These are phyloP conservation scores for Julus scanicus DNA, from an alignment of 2,888 invertebrate genomes.

Conservation along the genomic window DNA sequence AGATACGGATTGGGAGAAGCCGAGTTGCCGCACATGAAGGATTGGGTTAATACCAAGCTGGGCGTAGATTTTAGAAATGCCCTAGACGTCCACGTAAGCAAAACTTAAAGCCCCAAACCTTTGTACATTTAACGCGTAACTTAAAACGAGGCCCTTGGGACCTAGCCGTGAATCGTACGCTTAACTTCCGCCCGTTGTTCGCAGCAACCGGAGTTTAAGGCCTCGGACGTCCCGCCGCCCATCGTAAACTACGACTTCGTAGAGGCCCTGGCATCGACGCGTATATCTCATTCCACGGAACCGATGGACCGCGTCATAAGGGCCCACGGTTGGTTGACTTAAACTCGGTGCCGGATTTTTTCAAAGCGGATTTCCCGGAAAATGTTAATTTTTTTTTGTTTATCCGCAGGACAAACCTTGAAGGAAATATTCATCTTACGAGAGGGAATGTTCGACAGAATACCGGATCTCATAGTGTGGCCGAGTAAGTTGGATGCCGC, in stretches of 20 bases:
- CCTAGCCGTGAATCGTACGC: neutral
- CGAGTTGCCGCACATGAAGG: slow-evolving; percentile 79
- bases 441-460: slow-evolving; percentile 77
- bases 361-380: neutral
- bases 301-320: slow-evolving; percentile 87
- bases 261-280: slow-evolving; percentile 70
- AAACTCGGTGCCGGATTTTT: too few species aligned
- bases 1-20: slow-evolving; percentile 83
- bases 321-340: slow-evolving; percentile 76
- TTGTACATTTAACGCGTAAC: too few species aligned
- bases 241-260: slow-evolving; percentile 69
- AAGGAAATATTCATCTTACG: slow-evolving; percentile 86
- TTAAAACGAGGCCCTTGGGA: too few species aligned
- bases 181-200: neutral
- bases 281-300: slow-evolving; percentile 75
- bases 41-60: slow-evolving; percentile 82
- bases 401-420: slow-evolving; percentile 78
- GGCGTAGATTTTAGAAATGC: slow-evolving; percentile 73
- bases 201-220: slow-evolving; percentile 61
- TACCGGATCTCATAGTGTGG: slow-evolving; percentile 96
- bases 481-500: slow-evolving; percentile 72
- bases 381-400: neutral
- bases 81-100: slow-evolving; percentile 67
- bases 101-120: too few species aligned
- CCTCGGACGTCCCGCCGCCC: slow-evolving; percentile 66